Base-by-base conservation (phyloP, 1,140 invertebrate species). In the Hormaphis cornu region DNA sequence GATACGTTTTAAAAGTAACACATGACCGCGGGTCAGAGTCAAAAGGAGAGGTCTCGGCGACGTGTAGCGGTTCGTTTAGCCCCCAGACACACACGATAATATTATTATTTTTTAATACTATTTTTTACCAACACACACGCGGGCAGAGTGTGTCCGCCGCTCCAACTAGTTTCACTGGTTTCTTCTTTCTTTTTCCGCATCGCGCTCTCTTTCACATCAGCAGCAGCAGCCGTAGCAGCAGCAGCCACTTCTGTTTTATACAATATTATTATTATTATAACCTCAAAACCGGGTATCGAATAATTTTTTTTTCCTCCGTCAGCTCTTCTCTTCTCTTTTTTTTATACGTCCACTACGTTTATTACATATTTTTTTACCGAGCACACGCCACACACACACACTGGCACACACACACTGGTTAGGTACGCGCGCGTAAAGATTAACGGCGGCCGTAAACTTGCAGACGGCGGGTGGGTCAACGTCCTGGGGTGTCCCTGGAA, bases 1-100 rank as follows among this genome's bases (percentile, higher is more conserved):
- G 61, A 66, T 66, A 46, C 24, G 44, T 66, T 66, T 66, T 48
- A 66, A 66, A 66, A 66, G 61, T 66, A 66, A 66, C 61, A 66
- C 61, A 66, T 66, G 61, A 66, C 61, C 61, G 44, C 61, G 28
- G 61, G 61, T 66, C 61, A 66, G 50, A 66, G 61, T 66, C 61
- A 66, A 66, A 50, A 50, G 59, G 44, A 66, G 46, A 66, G 61
- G 61, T 66, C 61, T 66, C 42, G 20, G 12, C 14, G 35, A 14
- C 4, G 42, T 50, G 30, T 66, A 66, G 61, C 61, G 61, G 61
- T 66, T 50, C 35, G 61, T n/a, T 30, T 66, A 66, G 61, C 61
- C 61, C 14, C 44, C n/a, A 66, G 61, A 50, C 61, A 48, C n/a
- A n/a, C n/a, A n/a, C n/a, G n/a, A n/a, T 35, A 26, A 63, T 66